Evolutionary conservation across 2,797 vertebrate genomes (phyloP).

Genomic region (Scarus forsteni): DNA sequence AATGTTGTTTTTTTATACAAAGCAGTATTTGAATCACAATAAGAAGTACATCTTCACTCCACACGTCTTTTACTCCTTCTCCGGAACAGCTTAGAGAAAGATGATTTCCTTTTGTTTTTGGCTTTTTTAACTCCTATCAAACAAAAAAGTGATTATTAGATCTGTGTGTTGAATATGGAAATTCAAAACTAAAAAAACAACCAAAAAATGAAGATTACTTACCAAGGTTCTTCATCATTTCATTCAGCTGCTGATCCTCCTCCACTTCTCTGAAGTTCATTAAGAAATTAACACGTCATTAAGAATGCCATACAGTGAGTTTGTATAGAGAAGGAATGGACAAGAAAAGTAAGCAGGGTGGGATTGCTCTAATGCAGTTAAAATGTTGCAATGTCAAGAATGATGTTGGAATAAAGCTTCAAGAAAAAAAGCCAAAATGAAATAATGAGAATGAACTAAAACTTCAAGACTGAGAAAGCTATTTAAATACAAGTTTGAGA

Average conservation of each 20-base stretch:
- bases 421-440: no score
- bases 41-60: conserved; percentile 54
- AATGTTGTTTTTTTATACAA: conserved; percentile 3
- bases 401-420: no score
- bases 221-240: conserved; percentile 93
- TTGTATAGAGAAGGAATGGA: no score
- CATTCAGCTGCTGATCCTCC: conserved; percentile 92
- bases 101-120: conserved; percentile 82
- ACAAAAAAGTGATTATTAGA: conserved; percentile 22
- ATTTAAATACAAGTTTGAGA: no score
- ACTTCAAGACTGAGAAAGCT: no score
- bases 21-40: not conserved
- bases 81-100: conserved; percentile 84
- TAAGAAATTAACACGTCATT: conserved; percentile 6
- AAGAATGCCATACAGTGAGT: not conserved
- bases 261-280: conserved; percentile 88
- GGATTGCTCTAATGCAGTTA: no score
- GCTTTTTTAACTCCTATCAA: conserved; percentile 78
- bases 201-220: conserved; percentile 48
- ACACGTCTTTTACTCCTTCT: conserved; percentile 80
- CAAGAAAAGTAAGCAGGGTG: no score
- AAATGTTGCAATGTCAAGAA: no score
- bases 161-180: not conserved
- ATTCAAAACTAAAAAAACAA: not conserved
- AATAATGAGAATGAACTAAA: no score